Evolutionary conservation across 1,140 invertebrate genomes (phyloP).

Genomic region (Zaprionus inermis): DNA sequence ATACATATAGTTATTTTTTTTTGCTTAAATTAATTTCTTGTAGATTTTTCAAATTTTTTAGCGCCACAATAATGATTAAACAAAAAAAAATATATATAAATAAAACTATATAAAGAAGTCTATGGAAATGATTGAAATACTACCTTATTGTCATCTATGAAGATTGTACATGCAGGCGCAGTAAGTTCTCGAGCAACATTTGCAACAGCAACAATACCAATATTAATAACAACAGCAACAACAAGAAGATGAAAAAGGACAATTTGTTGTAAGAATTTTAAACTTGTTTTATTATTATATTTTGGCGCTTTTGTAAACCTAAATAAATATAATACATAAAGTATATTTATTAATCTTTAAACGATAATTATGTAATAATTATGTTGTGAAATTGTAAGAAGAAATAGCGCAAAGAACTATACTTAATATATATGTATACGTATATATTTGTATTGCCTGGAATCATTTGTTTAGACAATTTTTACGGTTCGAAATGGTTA

Average conservation of each 20-base stretch:
- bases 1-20: slow-evolving; percentile 20
- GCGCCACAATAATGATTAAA: slow-evolving; percentile 18
- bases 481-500: slow-evolving; percentile 30
- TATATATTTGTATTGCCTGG: slow-evolving; percentile 26
- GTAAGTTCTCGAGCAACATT: slow-evolving; percentile 2
- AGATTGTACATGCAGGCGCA: not conserved
- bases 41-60: slow-evolving; percentile 38
- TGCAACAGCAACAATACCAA: slow-evolving; percentile 14
- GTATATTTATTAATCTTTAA: slow-evolving; percentile 36
- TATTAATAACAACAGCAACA: not conserved
- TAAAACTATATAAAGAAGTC: slow-evolving; percentile 26
- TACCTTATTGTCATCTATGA: not conserved
- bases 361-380: slow-evolving; percentile 74
- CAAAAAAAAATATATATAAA: slow-evolving; percentile 25
- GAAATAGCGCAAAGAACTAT: slow-evolving; percentile 38
- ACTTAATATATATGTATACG: slow-evolving; percentile 17
- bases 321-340: slow-evolving; percentile 38
- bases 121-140: slow-evolving; percentile 1
- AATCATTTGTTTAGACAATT: slow-evolving; percentile 53
- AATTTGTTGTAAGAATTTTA: slow-evolving; percentile 24
- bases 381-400: slow-evolving; percentile 73
- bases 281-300: slow-evolving; percentile 23
- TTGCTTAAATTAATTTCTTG: slow-evolving; percentile 38
- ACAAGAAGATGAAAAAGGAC: not conserved
- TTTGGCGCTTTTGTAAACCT: slow-evolving; percentile 39